These are phyloP conservation scores for Bostrychus sinensis DNA, from an alignment of 2,113 vertebrate genomes.

Conservation along the genomic window DNA sequence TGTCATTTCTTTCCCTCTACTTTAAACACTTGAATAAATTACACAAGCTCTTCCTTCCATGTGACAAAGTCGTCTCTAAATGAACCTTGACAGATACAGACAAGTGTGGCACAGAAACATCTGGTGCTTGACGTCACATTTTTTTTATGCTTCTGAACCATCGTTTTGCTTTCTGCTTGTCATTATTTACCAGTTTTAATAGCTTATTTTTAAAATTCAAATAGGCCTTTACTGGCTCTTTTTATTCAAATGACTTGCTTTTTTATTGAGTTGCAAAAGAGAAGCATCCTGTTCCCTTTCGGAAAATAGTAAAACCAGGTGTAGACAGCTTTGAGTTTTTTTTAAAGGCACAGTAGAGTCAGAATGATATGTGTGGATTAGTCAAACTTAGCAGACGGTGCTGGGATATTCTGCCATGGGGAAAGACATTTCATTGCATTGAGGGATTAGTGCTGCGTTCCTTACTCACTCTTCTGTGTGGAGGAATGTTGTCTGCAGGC, in stretches of 20 bases:
- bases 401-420: constrained; percentile 46
- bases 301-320: neutral
- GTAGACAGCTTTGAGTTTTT: constrained; percentile 20
- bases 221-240: constrained; percentile 13
- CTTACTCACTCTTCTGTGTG: constrained; percentile 62
- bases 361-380: constrained; percentile 57
- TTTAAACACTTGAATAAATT: constrained; percentile 45
- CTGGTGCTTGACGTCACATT: constrained; percentile 32
- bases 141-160: constrained; percentile 2
- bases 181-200: constrained; percentile 11
- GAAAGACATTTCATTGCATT: constrained; percentile 64
- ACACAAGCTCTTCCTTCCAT: constrained; percentile 35
- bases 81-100: constrained; percentile 41
- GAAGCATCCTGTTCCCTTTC: constrained; percentile 4
- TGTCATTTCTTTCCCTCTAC: constrained; percentile 11
- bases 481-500: constrained; percentile 44
- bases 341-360: constrained; percentile 46
- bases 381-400: constrained; percentile 51
- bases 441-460: constrained; percentile 59
- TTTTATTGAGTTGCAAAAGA: neutral
- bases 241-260: neutral
- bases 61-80: constrained; percentile 40
- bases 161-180: neutral
- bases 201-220: constrained; percentile 12
- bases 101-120: constrained; percentile 41